These are phyloP conservation scores for Actinia equina DNA, from an alignment of 64 coral and sea anemone species.

Conservation along the genomic window DNA sequence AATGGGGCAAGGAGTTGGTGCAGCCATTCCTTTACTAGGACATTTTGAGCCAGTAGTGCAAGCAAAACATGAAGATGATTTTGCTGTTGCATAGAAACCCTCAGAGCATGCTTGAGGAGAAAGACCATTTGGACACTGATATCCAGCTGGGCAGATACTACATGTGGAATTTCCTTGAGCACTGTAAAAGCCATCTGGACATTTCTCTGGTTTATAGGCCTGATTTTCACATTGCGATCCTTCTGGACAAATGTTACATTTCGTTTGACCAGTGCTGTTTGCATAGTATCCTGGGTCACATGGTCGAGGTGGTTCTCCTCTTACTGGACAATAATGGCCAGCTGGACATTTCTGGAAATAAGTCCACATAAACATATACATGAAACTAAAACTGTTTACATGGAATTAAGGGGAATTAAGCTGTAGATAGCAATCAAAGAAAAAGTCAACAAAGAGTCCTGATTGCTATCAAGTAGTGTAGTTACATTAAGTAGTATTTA, in stretches of 20 bases:
- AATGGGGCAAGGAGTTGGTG: slow-evolving; percentile 62
- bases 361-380: neutral
- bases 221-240: slow-evolving; percentile 73
- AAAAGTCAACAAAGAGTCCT: too few relatives aligned
- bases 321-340: slow-evolving; percentile 64
- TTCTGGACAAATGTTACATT: slow-evolving; percentile 92
- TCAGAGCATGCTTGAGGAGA: slow-evolving; percentile 49
- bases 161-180: slow-evolving; percentile 73
- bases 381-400: neutral
- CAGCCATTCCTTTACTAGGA: slow-evolving; percentile 57
- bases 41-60: slow-evolving; percentile 75
- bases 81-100: slow-evolving; percentile 35
- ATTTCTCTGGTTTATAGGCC: slow-evolving; percentile 66
- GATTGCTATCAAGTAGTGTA: too few relatives aligned
- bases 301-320: slow-evolving; percentile 56
- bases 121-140: slow-evolving; percentile 68
- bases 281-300: slow-evolving; percentile 91
- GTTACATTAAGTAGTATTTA: too few relatives aligned
- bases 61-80: slow-evolving; percentile 47
- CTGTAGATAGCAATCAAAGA: too few relatives aligned
- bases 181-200: slow-evolving; percentile 69
- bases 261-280: slow-evolving; percentile 69
- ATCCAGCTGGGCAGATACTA: slow-evolving; percentile 75
- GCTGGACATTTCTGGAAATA: slow-evolving; percentile 73
- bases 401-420: too few relatives aligned